Conservation (phyloP, 2,888 invertebrate genomes). For the Tanytarsus gracilentus region DNA sequence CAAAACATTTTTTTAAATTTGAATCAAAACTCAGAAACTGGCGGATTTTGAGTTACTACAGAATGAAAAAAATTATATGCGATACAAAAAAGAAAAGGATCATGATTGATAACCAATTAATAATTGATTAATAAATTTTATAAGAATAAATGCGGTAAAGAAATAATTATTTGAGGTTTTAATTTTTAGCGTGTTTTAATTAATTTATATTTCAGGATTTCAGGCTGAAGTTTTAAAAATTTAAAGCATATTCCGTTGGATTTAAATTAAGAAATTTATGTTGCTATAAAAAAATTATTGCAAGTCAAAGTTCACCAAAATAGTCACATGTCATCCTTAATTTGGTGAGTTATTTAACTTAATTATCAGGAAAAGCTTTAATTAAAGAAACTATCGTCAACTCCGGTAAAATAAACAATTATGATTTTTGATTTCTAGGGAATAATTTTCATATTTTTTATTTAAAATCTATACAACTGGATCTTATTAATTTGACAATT, state of each 20-base stretch:
- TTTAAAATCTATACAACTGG: not conserved
- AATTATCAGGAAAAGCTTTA: too few species aligned
- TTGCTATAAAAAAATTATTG: too few species aligned
- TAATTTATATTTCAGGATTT: not conserved
- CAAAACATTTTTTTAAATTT: not conserved
- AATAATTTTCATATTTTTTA: not conserved
- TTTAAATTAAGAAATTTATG: too few species aligned
- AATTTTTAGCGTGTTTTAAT: not conserved
- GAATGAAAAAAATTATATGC: not conserved
- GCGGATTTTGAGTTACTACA: not conserved
- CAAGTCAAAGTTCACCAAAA: not conserved
- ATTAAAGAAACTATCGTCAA: too few species aligned
- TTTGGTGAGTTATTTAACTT: too few species aligned
- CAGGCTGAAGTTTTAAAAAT: not conserved
- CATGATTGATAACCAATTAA: conserved; percentile 16
- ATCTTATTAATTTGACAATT: not conserved
- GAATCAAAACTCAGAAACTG: not conserved
- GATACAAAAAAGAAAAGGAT: conserved; percentile 1
- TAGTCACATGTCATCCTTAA: too few species aligned
- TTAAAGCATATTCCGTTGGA: not conserved
- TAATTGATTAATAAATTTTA: conserved; percentile 22
- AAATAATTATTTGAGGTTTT: too few species aligned
- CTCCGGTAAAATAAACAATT: not conserved
- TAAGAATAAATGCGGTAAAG: conserved; percentile 4
- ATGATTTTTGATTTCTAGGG: not conserved